Base-by-base conservation (phyloP, 2,888 invertebrate species). In the Aethes cnicana region DNA sequence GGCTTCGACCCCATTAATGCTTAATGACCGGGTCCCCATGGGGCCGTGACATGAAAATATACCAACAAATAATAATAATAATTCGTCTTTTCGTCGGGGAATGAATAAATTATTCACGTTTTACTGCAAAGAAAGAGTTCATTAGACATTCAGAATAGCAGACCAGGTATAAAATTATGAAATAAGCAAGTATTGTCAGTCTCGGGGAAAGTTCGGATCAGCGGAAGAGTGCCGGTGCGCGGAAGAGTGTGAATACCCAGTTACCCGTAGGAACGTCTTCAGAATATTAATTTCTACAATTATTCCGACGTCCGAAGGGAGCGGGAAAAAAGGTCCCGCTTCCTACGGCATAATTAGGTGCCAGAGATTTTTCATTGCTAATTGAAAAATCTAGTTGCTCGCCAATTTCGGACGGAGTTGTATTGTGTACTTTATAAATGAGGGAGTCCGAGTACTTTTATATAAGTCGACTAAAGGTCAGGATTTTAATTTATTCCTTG, bases 261-360 rank as follows among this genome's bases (percentile, higher is more conserved):
- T 63, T 60, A 61, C 62, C 59, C 56, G 30, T 52, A 12, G 36
- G 56, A 54, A 68, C 69, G 60, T 57, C 53, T 49, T 46, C 53
- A 39, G 77, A 77, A 78, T 77, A 78, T 74, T 71, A 72, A 78
- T 76, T 64, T 56, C 42, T 56, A 59, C 64, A 63, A 72, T 68
- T 68, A 68, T 65, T 59, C 60, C 39, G 32, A 17, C 28, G 33
- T 28, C 59, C 36, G 18, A 32, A 39, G 49, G 61, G 53, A 62
- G 64, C 63, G 61, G 63, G 64, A 63, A 74, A 71, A 63, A 65
- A 56, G 57, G 54, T 62, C 64, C 65, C 68, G 65, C 68, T 65
- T 62, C 58, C 57, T 52, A 47, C 56, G 47, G 50, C 57, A 57
- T 55, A 64, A 53, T 54, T 48, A 56, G 47, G 58, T 58, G 60